These are phyloP conservation scores for Etia nguti DNA, from an alignment of 2,113 vertebrate genomes.

Conservation along the genomic window DNA sequence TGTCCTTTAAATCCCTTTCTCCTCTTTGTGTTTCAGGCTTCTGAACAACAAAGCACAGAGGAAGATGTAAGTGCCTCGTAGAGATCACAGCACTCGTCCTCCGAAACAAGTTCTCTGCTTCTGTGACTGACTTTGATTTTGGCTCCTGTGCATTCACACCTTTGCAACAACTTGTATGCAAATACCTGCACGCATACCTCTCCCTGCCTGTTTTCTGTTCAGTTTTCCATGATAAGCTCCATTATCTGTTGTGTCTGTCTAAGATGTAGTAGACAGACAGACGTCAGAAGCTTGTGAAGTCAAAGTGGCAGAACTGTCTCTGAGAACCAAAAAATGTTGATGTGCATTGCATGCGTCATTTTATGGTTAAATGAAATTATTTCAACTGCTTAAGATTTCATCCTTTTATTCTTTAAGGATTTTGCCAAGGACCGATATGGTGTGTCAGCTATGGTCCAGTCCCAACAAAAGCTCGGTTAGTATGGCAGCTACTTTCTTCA, in stretches of 20 bases:
- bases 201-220: not conserved
- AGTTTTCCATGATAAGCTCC: conserved; percentile 9
- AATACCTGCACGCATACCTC: not conserved
- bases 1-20: not conserved
- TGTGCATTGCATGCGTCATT: not conserved
- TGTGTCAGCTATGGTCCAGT: conserved; percentile 85
- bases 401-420: conserved; percentile 74
- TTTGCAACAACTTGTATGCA: conserved; percentile 11
- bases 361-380: not conserved
- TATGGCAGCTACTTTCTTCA: conserved; percentile 22
- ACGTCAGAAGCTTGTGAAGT: not conserved
- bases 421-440: conserved; percentile 96
- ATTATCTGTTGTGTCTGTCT: conserved; percentile 20
- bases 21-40: conserved; percentile 65
- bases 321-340: not conserved
- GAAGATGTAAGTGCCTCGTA: conserved; percentile 72
- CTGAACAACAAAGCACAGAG: conserved; percentile 73
- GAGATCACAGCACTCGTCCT: not conserved
- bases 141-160: not conserved
- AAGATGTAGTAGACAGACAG: conserved; percentile 20
- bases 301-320: not conserved
- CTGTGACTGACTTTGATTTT: not conserved
- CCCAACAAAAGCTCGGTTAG: conserved; percentile 94
- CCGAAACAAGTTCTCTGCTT: not conserved
- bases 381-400: not conserved